Base-by-base conservation (phyloP, 2,797 vertebrate genomes). In the Streptopelia turtur region DNA sequence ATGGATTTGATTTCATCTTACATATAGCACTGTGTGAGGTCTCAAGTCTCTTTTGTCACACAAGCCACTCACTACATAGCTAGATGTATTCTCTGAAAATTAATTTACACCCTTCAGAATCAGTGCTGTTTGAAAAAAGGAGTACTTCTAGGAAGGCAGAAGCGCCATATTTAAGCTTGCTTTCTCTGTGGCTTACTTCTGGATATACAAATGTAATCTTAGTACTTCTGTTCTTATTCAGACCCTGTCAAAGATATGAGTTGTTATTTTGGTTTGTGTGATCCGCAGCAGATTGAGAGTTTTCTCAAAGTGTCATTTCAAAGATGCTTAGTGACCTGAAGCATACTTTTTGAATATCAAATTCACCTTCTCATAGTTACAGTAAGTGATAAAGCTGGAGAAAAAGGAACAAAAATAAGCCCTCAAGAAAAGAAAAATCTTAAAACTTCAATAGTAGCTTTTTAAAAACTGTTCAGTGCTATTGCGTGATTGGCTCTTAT, bases 1-100 rank as follows among this genome's bases (percentile, higher is more conserved):
- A 63, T 89, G 71, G 71, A 53, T 94, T 85, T 85, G 11, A 82
- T 93, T 92, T 93, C 49, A 77, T 69, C 78, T 83, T 45, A 33
- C 41, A 25, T 71, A 14, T 28, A 82, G 64, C 77, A 39, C 31
- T 60, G n/a, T 86, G 94, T 79, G 87, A 87, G 89, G 83, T 95
- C 89, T 87, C 74, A 66, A 76, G 12, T 60, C 53, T 78, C 70
- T 87, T 74, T 35, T 87, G 64, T 95, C 25, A 39, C 68, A 80
- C 71, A 93, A 91, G 31, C n/a, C 10, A 31, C 47, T 75, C 10
- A 31, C 45, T 75, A 7, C 31, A 17, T 80, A 68, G 47, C 55
- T 89, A 25, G 43, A 33, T 77, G 31, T 14, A 33, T 77, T 87
- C 16, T 52, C 45, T 91, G 56, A 56, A 89, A 92, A 82, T 57